Evolutionary conservation across 2,797 vertebrate genomes (phyloP).

Genomic region (Amblyopsis hoosieri): DNA sequence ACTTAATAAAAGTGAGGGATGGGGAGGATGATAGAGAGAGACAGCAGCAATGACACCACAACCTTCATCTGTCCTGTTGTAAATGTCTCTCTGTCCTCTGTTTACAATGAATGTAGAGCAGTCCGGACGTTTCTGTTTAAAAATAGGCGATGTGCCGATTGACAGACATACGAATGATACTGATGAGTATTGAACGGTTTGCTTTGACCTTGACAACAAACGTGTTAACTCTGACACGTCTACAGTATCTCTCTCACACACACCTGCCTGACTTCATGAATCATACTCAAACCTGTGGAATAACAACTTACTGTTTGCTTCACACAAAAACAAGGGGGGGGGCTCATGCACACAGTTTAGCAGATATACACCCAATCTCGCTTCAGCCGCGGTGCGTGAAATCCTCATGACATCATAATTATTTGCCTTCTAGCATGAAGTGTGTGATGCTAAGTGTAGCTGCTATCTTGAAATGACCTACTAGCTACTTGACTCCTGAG

Average conservation of each 20-base stretch:
- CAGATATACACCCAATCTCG: slow-evolving; percentile 37
- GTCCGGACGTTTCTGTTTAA: too few relatives aligned
- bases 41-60: background rate
- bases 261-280: slow-evolving; percentile 56
- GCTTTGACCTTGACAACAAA: too few relatives aligned
- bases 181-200: too few relatives aligned
- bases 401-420: slow-evolving; percentile 22
- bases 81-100: too few relatives aligned
- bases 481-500: background rate
- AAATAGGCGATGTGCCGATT: too few relatives aligned
- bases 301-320: slow-evolving; percentile 27
- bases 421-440: slow-evolving; percentile 8
- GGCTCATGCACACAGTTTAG: slow-evolving; percentile 20
- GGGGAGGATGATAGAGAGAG: background rate
- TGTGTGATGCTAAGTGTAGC: background rate
- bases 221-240: background rate
- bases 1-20: slow-evolving; percentile 42
- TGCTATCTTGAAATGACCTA: slow-evolving; percentile 7
- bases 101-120: too few relatives aligned
- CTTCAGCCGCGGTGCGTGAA: slow-evolving; percentile 13
- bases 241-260: slow-evolving; percentile 10
- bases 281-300: slow-evolving; percentile 36
- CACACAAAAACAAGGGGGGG: slow-evolving; percentile 38
- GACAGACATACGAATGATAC: too few relatives aligned
- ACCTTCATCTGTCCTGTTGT: too few relatives aligned